Base-by-base conservation (phyloP, 2,888 invertebrate species). In the Drosophila testacea region DNA sequence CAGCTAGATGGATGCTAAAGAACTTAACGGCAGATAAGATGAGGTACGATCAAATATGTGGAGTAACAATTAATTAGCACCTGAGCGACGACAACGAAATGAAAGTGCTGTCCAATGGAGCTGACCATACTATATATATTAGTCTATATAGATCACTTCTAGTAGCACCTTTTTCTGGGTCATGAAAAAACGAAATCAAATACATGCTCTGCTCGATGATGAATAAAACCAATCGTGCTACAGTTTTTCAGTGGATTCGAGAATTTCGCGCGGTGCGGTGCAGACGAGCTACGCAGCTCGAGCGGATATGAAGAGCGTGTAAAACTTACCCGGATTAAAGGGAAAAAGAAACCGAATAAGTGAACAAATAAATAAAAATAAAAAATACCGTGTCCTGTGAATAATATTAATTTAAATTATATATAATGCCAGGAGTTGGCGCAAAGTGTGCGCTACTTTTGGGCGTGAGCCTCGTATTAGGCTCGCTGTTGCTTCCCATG, bases 1-100 rank as follows among this genome's bases (percentile, higher is more conserved):
- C 10, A 6, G 28, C 22, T 27, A 32, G 28, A 13, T 55, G 73
- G 44, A 50, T 30, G 62, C 64, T 69, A 57, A 69, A 81, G 79
- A 74, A 81, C 59, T 22, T 81, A 87, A 88, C 86, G 89, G 84
- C 80, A 82, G 69, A 70, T 74, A 38, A 22, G 41, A 27, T 44
- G 57, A 44, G 11, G 13, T 34, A 57, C 34, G 55, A 64, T 47
- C n/a, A 9, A 34, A 57, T 75, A 88, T 85, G 88, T 86, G 83
- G 89, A 86, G 70, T 89, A 88, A 89, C 83, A 86, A 80, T 73
- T 72, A 64, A 86, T 86, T 86, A 86, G 64, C 85, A 88, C 88
- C 79, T 71, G 52, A 32, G 36, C 46, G 57, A 46, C 67, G 81
- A 68, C 80, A 65, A 46, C 71, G 79, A 86, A 86, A 89, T 84